Evolutionary conservation across 2,888 invertebrate genomes (phyloP).

Genomic region (Xestia rhomboidea): DNA sequence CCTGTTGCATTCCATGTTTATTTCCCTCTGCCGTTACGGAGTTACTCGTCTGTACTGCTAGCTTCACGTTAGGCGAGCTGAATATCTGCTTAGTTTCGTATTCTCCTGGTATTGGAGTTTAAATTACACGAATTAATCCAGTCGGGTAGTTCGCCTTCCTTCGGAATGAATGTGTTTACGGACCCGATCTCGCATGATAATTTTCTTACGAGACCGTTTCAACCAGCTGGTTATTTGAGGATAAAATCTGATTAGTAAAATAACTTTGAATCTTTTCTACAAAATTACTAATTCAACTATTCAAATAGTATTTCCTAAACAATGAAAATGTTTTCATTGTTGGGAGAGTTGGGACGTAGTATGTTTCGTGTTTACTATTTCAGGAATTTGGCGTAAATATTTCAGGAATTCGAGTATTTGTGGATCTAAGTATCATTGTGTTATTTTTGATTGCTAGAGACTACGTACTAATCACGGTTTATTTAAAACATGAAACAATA

Average conservation of each 20-base stretch:
- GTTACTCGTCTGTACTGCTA: slow-evolving; percentile 63
- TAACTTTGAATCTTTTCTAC: neutral
- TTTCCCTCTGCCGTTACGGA: slow-evolving; percentile 21
- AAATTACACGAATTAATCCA: slow-evolving; percentile 88
- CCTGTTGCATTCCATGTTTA: slow-evolving; percentile 41
- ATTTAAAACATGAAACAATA: slow-evolving; percentile 52
- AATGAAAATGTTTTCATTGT: slow-evolving; percentile 50
- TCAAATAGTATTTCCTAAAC: slow-evolving; percentile 32
- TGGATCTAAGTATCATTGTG: slow-evolving; percentile 22
- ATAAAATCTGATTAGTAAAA: slow-evolving; percentile 27
- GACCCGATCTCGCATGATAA: slow-evolving; percentile 70
- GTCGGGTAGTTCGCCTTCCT: slow-evolving; percentile 76
- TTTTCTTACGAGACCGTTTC: slow-evolving; percentile 63
- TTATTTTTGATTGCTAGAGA: slow-evolving; percentile 16
- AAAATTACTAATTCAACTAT: slow-evolving; percentile 3
- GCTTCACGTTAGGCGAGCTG: slow-evolving; percentile 65
- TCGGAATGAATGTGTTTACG: slow-evolving; percentile 77
- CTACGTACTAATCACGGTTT: slow-evolving; percentile 32
- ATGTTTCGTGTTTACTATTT: slow-evolving; percentile 54
- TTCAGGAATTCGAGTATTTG: slow-evolving; percentile 43
- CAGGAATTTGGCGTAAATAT: slow-evolving; percentile 34
- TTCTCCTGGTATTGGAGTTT: slow-evolving; percentile 86
- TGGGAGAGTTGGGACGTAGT: slow-evolving; percentile 25
- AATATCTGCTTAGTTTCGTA: slow-evolving; percentile 81
- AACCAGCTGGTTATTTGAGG: slow-evolving; percentile 19